Percentiles rank a stretch among this genome's conserved stretches.
Conservation (phyloP, 2,888 invertebrate species). For the Tetranychus piercei region DNA sequence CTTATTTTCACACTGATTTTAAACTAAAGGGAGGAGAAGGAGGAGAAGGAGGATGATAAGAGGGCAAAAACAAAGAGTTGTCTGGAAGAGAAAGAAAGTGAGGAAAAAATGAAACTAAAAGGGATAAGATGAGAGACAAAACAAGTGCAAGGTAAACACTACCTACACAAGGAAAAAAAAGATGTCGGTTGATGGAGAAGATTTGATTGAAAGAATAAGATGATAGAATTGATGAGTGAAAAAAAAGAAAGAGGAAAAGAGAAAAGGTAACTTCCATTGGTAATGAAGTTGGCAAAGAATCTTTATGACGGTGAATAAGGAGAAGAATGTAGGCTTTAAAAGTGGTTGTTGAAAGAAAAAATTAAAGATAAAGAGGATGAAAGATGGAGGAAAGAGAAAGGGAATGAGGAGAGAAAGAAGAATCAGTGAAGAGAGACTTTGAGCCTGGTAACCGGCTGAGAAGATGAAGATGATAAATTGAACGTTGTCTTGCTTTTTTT, state of each 20-base stretch:
- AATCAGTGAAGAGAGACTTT: not conserved
- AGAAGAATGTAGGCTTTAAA: not conserved
- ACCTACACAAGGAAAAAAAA: not conserved
- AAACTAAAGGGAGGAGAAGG: not conserved
- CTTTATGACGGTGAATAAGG: not conserved
- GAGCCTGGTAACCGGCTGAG: not conserved
- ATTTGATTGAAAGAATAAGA: not conserved
- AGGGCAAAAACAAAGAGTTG: not conserved
- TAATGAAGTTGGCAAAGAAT: not conserved
- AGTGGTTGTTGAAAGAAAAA: not conserved
- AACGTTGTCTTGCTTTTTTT: not conserved
- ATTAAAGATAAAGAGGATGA: not conserved
- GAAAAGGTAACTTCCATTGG: not conserved
- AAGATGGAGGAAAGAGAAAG: too few species aligned
- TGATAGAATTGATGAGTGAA: not conserved
- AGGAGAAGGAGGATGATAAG: not conserved
- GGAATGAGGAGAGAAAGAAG: not conserved
- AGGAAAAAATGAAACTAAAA: not conserved
- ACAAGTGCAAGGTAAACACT: not conserved
- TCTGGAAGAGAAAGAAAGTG: not conserved
- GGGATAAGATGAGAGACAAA: not conserved
- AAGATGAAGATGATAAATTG: not conserved
- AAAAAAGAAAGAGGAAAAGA: not conserved
- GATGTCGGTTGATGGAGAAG: not conserved
- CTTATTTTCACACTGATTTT: not conserved